phyloP scores from a whole-genome alignment of 37 sponge, comb jelly and placozoan genomes.

The Chondrosia reniformis region DNA sequence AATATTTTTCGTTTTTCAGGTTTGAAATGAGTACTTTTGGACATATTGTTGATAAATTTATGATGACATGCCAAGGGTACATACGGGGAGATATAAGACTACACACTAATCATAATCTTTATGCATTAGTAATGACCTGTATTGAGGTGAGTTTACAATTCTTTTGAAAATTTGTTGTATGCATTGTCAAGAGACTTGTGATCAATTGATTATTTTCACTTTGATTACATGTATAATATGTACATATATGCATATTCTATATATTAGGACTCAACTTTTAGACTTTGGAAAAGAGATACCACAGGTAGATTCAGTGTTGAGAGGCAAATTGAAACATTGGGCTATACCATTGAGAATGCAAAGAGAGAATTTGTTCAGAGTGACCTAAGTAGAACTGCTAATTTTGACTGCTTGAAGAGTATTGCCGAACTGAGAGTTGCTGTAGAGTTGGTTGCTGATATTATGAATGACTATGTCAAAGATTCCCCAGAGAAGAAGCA shows the following conservation, averaged over 20 bases:
- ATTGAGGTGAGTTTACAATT: background rate
- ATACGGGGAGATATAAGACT: background rate
- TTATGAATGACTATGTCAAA: slow-evolving; percentile 1
- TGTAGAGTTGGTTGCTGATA: slow-evolving; percentile 40
- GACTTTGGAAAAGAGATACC: too few species aligned
- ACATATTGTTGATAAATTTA: slow-evolving; percentile 3
- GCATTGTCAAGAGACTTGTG: too few species aligned
- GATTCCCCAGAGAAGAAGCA: slow-evolving; percentile 3
- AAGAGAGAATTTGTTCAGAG: too few species aligned
- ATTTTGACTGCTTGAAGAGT: slow-evolving; percentile 35
- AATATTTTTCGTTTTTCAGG: background rate
- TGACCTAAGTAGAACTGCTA: too few species aligned
- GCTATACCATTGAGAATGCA: too few species aligned
- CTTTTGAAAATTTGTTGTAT: too few species aligned
- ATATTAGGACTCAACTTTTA: too few species aligned
- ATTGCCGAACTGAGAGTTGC: slow-evolving; percentile 49
- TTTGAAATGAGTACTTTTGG: slow-evolving; percentile 5
- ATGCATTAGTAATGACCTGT: background rate
- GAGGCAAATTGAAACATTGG: too few species aligned
- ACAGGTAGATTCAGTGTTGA: too few species aligned
- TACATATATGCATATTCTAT: too few species aligned
- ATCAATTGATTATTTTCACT: too few species aligned
- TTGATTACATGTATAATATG: too few species aligned
- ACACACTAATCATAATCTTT: background rate
- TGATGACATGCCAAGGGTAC: background rate